A percentile compares a stretch with the other conserved stretches of the same genome.
phyloP scores from a whole-genome alignment of 2,888 invertebrate species.

The Clistopyga incitator region DNA sequence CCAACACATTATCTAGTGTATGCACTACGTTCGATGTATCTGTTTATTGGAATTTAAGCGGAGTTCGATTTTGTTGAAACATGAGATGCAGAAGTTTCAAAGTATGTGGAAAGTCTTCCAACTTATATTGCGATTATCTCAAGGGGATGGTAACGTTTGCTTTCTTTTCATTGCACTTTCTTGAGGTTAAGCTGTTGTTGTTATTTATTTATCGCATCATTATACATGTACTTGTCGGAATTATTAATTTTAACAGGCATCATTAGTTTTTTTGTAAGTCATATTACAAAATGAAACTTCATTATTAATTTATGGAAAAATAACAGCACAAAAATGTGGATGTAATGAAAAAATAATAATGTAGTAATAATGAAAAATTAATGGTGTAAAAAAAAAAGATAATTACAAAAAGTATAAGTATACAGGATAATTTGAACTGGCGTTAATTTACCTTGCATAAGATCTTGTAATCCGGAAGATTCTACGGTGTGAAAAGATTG shows the following conservation, averaged over 20 bases:
- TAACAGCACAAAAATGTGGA: no score
- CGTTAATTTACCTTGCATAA: conserved; percentile 10
- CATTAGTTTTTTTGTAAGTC: no score
- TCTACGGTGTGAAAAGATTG: neutral
- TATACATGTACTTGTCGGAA: no score
- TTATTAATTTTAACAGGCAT: no score
- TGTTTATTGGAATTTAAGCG: conserved; percentile 5
- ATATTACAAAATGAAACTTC: no score
- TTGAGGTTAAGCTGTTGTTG: neutral
- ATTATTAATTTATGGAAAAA: no score
- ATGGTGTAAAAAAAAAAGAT: neutral
- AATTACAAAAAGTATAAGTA: neutral
- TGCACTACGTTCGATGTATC: neutral
- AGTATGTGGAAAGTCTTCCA: neutral
- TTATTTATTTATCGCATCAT: no score
- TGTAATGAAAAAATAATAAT: neutral
- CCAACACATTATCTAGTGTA: neutral
- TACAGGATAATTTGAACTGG: neutral
- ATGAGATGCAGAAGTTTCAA: conserved; percentile 6
- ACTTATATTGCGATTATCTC: neutral
- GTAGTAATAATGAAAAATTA: neutral
- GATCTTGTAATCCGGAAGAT: neutral
- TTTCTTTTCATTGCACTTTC: neutral
- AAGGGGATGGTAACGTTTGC: neutral
- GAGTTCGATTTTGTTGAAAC: neutral